These are phyloP conservation scores for Ambastaia sidthimunki DNA, from an alignment of 2,797 vertebrate genomes.

Conservation along the genomic window DNA sequence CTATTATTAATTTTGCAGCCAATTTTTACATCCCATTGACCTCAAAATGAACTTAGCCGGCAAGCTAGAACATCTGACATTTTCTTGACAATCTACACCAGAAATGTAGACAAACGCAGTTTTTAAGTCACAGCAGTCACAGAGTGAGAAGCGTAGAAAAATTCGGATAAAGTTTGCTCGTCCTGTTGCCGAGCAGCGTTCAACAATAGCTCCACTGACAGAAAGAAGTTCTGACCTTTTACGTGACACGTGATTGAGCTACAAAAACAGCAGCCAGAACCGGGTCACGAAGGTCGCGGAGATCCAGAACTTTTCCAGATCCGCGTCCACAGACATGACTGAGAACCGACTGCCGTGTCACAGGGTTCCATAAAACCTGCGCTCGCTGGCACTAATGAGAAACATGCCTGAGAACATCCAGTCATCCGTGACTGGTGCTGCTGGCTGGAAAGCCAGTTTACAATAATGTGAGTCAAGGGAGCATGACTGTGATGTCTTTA, in stretches of 20 bases:
- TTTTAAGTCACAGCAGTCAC: too few species aligned
- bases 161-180: too few species aligned
- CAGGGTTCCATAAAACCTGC: conserved; percentile 18
- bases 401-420: conserved; percentile 28
- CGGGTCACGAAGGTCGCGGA: conserved; percentile 9
- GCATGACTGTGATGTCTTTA: conserved; percentile 3
- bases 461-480: conserved; percentile 35
- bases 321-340: conserved; percentile 30
- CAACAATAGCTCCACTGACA: neutral
- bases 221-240: neutral
- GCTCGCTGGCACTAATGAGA: conserved; percentile 31
- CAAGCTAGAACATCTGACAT: too few species aligned
- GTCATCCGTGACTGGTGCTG: conserved; percentile 10
- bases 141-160: too few species aligned
- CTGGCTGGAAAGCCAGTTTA: conserved; percentile 27
- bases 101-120: too few species aligned
- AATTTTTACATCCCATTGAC: neutral
- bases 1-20: neutral
- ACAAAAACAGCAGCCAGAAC: neutral
- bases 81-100: too few species aligned
- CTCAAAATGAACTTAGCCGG: too few species aligned
- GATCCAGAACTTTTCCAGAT: conserved; percentile 25
- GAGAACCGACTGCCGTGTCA: conserved; percentile 23
- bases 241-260: neutral
- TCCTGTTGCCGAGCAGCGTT: neutral